phyloP scores from a whole-genome alignment of 2,888 invertebrate genomes.

The Cantharis rufa region DNA sequence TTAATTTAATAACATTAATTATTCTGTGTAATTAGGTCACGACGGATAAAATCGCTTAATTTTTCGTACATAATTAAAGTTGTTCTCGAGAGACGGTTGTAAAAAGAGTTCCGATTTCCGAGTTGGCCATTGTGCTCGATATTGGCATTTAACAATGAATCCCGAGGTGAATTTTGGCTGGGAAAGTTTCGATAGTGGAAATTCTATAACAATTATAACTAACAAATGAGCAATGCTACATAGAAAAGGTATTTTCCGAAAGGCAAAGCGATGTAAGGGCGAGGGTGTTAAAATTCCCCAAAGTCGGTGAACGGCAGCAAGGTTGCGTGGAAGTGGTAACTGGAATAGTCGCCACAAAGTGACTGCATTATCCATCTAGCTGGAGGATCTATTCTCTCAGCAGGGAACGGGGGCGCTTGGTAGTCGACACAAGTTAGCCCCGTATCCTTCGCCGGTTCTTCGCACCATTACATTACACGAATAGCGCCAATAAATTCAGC shows the following conservation, averaged over 20 bases:
- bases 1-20: neutral
- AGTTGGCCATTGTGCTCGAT: neutral
- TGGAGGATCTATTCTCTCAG: slow-evolving; percentile 29
- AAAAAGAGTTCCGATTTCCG: neutral
- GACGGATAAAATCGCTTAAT: neutral
- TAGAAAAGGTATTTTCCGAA: slow-evolving; percentile 15
- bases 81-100: neutral
- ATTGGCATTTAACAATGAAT: neutral
- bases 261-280: slow-evolving; percentile 17
- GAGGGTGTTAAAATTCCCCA: slow-evolving; percentile 24
- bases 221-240: slow-evolving; percentile 12
- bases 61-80: neutral
- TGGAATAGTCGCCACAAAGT: slow-evolving; percentile 33
- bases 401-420: slow-evolving; percentile 28
- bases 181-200: neutral
- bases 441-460: slow-evolving; percentile 51
- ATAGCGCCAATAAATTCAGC: slow-evolving; percentile 49
- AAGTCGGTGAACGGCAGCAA: slow-evolving; percentile 17
- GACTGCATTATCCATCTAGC: slow-evolving; percentile 32
- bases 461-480: slow-evolving; percentile 50
- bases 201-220: neutral
- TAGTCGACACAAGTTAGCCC: slow-evolving; percentile 46
- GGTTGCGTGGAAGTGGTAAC: slow-evolving; percentile 31
- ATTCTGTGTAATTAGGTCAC: neutral
- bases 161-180: neutral